These are phyloP conservation scores for Nomada fabriciana DNA, from an alignment of 2,888 invertebrate species.

Conservation along the genomic window DNA sequence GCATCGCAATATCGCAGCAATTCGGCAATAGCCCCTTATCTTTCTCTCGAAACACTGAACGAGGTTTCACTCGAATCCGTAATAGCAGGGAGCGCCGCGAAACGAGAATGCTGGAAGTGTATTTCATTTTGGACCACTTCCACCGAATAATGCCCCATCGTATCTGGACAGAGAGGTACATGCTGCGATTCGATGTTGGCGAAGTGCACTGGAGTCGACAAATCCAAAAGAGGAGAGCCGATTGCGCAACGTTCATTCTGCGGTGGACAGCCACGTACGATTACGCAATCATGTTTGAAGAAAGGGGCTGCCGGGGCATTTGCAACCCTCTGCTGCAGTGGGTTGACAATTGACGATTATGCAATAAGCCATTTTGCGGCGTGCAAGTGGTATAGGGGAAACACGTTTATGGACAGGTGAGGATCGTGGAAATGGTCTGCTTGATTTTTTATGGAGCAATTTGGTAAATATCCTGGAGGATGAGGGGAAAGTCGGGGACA, in stretches of 20 bases:
- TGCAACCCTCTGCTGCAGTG: background rate
- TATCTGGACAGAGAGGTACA: background rate
- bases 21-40: constrained; percentile 28
- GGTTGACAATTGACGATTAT: constrained; percentile 46
- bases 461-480: no score
- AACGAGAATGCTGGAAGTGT: background rate
- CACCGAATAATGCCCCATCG: background rate
- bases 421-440: background rate
- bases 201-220: constrained; percentile 7
- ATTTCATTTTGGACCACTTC: constrained; percentile 8
- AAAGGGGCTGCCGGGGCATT: constrained; percentile 29
- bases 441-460: no score
- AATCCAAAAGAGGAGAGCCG: constrained; percentile 1
- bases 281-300: constrained; percentile 40
- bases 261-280: constrained; percentile 21
- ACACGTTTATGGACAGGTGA: background rate
- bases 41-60: background rate
- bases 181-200: background rate
- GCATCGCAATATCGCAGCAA: constrained; percentile 33
- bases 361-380: constrained; percentile 37
- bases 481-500: no score
- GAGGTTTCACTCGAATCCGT: constrained; percentile 15
- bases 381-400: background rate
- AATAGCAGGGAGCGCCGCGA: background rate
- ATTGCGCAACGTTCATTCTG: constrained; percentile 39